Base-by-base conservation (phyloP, 2,888 invertebrate species). In the Melanostoma scalare region DNA sequence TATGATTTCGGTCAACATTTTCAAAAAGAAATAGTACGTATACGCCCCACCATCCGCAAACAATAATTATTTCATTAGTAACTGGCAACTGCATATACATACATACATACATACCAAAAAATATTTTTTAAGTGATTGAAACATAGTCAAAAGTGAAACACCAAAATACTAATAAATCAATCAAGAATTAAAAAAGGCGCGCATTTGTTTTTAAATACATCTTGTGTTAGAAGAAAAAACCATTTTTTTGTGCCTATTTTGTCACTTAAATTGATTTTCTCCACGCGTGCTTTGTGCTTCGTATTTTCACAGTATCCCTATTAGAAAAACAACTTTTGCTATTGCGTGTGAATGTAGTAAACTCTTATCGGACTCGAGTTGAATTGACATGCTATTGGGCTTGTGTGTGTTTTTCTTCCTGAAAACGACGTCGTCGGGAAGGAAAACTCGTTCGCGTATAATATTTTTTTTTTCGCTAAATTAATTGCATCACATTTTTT, bases 301-400 rank as follows among this genome's bases (percentile, higher is more conserved):
- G 69, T 56, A 75, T 69, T 80, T 75, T 48, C 38, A 65, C 30
- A 56, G 55, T 56, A 69, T 79, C 38, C 56, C 67, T 50, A 42
- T 44, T 63, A 40, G 69, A 75, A 61, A 79, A 50, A 79, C 69
- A 46, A 75, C 61, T 80, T 55, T 63, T 75, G 63, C 56, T 31
- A 61, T 72, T 81, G 71, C 63, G 72, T 76, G 73, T 53, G 77
- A 61, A 65, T 71, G 53, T 60, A 80, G 76, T 72, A 55, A 56
- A 55, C 72, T 72, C 44, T 46, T 67, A 46, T 55, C 50, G 60
- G 44, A 81, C 46, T 55, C 20, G 76, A 55, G 48, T 42, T 42
- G 42, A 67, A 36, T 71, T 71, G 56, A 33, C 33, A 71, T 76
- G 71, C 60, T 46, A 79, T 44, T 48, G 81, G 60, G 60, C 61